These are phyloP conservation scores for Bombus pascuorum DNA, from an alignment of 1,140 invertebrate genomes.

Conservation along the genomic window DNA sequence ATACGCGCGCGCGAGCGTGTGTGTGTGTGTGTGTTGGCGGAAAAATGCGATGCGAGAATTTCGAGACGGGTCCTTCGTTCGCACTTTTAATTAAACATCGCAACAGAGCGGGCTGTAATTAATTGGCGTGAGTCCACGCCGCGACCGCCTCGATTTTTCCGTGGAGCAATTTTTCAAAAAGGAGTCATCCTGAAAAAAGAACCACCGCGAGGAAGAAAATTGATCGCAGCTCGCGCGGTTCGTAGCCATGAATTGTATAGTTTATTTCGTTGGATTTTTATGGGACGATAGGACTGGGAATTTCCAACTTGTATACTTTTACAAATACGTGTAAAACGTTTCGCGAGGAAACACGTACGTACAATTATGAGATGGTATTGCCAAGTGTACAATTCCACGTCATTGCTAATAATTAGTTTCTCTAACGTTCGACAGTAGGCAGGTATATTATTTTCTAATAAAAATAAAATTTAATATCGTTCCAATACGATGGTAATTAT, in stretches of 20 bases:
- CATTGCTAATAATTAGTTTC: too few relatives aligned
- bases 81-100: constrained; percentile 69
- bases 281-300: background rate
- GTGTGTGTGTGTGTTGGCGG: background rate
- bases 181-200: background rate
- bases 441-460: too few relatives aligned
- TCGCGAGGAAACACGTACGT: background rate
- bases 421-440: too few relatives aligned
- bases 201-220: background rate
- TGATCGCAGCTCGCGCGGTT: background rate
- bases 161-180: constrained; percentile 32
- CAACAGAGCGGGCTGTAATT: constrained; percentile 64
- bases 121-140: constrained; percentile 47
- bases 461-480: too few relatives aligned
- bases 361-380: too few relatives aligned
- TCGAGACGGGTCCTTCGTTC: constrained; percentile 50
- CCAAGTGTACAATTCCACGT: too few relatives aligned
- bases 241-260: background rate
- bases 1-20: background rate
- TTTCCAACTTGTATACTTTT: background rate
- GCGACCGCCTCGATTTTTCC: constrained; percentile 29
- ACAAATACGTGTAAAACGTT: background rate
- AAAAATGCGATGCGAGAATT: constrained; percentile 43
- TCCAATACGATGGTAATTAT: too few relatives aligned
- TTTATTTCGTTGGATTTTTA: constrained; percentile 1